Evolutionary conservation across 2,797 vertebrate genomes (phyloP).

Genomic region (Characodon lateralis): DNA sequence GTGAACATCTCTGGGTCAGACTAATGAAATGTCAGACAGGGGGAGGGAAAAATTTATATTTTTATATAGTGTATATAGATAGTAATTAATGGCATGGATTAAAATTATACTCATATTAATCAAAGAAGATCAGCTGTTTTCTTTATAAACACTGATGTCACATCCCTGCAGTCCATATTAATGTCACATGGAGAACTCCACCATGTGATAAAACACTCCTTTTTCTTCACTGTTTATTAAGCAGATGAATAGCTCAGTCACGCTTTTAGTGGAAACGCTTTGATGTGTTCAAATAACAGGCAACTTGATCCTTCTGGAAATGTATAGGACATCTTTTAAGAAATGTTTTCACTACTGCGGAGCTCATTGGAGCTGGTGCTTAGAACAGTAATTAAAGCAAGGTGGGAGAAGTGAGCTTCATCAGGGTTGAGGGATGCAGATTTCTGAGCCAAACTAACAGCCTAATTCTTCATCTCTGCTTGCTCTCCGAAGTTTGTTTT

Average conservation of each 20-base stretch:
- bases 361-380: constrained; percentile 60
- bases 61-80: neutral
- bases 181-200: constrained; percentile 3
- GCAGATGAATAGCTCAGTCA: constrained; percentile 35
- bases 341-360: constrained; percentile 71
- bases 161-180: constrained; percentile 12
- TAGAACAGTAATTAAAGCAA: constrained; percentile 73
- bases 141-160: constrained; percentile 36
- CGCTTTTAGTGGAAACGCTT: constrained; percentile 37
- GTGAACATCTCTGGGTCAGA: too few relatives aligned
- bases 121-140: constrained; percentile 38
- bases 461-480: constrained; percentile 70
- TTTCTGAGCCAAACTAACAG: constrained; percentile 49
- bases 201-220: neutral
- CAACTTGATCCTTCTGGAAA: constrained; percentile 54
- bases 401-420: constrained; percentile 71
- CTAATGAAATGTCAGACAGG: too few relatives aligned
- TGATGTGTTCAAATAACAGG: constrained; percentile 51
- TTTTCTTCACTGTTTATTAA: constrained; percentile 14
- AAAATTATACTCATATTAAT: constrained; percentile 1
- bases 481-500: constrained; percentile 83
- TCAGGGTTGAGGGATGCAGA: constrained; percentile 50
- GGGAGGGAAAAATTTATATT: too few relatives aligned
- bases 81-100: neutral
- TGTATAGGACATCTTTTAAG: constrained; percentile 57